Evolutionary conservation across 2,888 invertebrate species (phyloP), one percentile per base, ranked within the genome.

Genomic region (Tethea ocularis): DNA sequence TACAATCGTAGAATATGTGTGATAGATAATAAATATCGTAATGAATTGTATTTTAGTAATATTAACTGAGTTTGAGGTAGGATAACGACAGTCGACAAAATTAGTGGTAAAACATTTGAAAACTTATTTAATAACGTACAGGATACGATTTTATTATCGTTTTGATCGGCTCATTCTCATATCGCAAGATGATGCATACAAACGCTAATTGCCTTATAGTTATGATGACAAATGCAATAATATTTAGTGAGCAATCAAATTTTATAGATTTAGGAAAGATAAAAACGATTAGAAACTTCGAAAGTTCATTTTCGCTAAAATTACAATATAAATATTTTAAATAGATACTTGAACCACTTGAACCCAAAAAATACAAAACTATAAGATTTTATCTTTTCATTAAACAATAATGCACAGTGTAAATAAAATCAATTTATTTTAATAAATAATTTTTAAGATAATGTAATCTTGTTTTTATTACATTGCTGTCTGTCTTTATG

Each of bases 361-460:
- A 46, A 46, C 20, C 0, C 4, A n/a, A 38, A 38, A 2, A 4
- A 29, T 10, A 29, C 29, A 10, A 10, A 0, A 29, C 7, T n/a
- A 33, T 33, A 2, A 20, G 11, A 17, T 54, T 20, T 33, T 54
- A 36, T n/a, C 10, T n/a, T 29, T 26, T 11, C 29, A 11, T n/a
- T n/a, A n/a, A n/a, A 24, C 15, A 53, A 46, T 20, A 20, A 20
- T 68, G 61, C 64, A 57, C 58, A 63, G 54, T 90, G 90, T 91
- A 91, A 62, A 91, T 91, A 91, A 86, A 89, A 91, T 91, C 91
- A 89, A 89, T 83, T 88, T 86, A 86, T 83, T 78, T 68, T 74
- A 88, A 87, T 88, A 89, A 84, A 89, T 70, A 67, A 46, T 82
- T 79, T 78, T 71, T 82, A 80, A 82, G 73, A 64, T 72, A 61